Evolutionary conservation across 1,140 invertebrate species (phyloP).

Genomic region (Drosophila sulfurigaster): DNA sequence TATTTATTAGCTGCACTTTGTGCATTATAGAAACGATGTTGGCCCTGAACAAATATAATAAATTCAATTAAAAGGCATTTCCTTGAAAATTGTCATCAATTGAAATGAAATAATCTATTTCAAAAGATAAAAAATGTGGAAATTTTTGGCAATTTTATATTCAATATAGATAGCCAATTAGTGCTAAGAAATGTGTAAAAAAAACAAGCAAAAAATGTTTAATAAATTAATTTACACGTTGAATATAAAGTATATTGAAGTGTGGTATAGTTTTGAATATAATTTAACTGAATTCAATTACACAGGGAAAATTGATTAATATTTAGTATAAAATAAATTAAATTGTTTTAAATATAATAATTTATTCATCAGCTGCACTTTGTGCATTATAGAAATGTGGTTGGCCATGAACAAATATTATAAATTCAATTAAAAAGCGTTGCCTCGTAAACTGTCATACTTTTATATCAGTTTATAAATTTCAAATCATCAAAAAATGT

Average conservation of each 20-base stretch:
- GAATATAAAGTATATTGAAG: neutral
- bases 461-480: no score
- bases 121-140: no score
- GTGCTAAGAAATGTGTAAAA: neutral
- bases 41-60: neutral
- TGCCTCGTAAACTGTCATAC: no score
- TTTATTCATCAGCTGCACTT: no score
- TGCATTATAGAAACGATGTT: neutral
- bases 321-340: neutral
- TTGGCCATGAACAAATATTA: neutral
- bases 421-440: neutral
- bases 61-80: neutral
- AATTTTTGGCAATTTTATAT: neutral
- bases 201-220: no score
- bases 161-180: neutral
- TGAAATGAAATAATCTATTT: no score
- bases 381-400: neutral
- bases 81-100: no score
- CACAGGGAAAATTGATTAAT: no score
- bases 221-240: no score
- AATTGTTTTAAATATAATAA: no score
- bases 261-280: neutral
- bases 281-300: no score
- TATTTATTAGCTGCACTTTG: slow-evolving; percentile 1
- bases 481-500: no score